Conservation (phyloP, 2,113 vertebrate genomes). For the Bubo blakistoni region DNA sequence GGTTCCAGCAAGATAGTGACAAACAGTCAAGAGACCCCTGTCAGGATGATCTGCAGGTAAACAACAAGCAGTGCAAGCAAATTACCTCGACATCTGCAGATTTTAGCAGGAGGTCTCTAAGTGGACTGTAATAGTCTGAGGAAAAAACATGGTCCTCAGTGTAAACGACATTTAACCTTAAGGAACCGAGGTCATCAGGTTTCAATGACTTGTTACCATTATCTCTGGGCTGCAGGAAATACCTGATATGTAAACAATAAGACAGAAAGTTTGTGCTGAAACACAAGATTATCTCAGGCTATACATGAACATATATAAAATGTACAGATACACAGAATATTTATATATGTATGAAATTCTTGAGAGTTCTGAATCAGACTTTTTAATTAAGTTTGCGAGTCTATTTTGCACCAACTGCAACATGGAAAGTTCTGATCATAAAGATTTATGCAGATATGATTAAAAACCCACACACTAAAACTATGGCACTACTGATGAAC, state of each 20-base stretch:
- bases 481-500: background rate
- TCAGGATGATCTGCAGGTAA: background rate
- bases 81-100: constrained; percentile 89
- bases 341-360: background rate
- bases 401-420: background rate
- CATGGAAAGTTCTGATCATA: background rate
- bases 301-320: background rate
- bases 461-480: background rate
- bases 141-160: constrained; percentile 97
- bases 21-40: background rate
- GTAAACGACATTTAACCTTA: constrained; percentile 95
- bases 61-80: background rate
- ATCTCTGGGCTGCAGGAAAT: constrained; percentile 95
- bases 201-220: constrained; percentile 90
- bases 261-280: background rate
- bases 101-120: constrained; percentile 87
- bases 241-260: constrained; percentile 77
- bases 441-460: background rate
- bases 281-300: background rate
- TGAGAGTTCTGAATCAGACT: background rate
- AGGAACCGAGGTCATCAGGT: constrained; percentile 91
- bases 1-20: background rate
- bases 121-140: constrained; percentile 88
- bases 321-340: background rate
- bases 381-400: background rate